Percentiles rank a stretch among this genome's conserved stretches.
Conservation (phyloP, 2,113 vertebrate species). For the Burhinus bistriatus region DNA sequence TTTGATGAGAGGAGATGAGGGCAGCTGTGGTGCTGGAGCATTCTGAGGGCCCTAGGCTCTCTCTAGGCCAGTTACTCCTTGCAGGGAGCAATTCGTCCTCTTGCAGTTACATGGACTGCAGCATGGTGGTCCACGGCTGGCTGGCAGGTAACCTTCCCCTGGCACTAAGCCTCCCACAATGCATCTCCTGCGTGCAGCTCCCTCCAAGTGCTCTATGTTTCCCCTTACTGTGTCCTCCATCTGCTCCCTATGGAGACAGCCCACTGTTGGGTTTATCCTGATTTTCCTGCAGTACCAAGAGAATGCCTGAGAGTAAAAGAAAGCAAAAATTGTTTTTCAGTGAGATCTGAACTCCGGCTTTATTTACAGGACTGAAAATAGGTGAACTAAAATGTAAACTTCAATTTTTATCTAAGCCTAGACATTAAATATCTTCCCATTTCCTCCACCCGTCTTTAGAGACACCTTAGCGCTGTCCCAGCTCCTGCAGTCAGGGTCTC, state of each 20-base stretch:
- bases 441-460: neutral
- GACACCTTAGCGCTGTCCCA: neutral
- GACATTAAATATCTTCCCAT: neutral
- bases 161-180: neutral
- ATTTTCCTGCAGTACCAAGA: neutral
- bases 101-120: rapidly evolving
- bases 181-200: neutral
- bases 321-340: neutral
- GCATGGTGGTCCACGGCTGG: neutral
- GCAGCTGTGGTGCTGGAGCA: rapidly evolving
- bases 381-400: neutral
- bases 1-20: neutral
- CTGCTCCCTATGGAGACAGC: neutral
- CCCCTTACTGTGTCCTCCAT: neutral
- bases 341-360: neutral
- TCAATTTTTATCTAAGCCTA: neutral
- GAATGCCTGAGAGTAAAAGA: neutral
- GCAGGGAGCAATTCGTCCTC: neutral
- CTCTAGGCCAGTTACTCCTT: neutral
- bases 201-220: neutral
- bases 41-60: neutral
- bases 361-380: neutral
- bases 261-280: neutral
- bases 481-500: neutral
- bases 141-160: neutral